Evolutionary conservation across 2,888 invertebrate species (phyloP).

Genomic region (Ischnus inquisitorius): DNA sequence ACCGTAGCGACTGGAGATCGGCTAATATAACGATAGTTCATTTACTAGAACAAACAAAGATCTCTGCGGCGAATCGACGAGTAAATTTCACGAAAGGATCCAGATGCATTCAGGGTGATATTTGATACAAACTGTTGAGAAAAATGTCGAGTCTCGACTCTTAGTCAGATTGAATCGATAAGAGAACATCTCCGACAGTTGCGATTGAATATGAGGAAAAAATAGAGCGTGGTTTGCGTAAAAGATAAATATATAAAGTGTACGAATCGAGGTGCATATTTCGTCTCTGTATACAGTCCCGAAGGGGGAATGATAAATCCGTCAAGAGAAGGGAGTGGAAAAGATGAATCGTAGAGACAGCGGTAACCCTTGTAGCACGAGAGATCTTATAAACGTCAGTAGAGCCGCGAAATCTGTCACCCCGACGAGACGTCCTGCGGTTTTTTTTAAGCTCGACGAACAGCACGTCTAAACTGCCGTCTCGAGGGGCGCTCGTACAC

Average conservation of each 20-base stretch:
- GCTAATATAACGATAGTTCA: constrained; percentile 29
- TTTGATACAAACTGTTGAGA: background rate
- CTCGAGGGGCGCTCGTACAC: constrained; percentile 73
- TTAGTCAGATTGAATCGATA: background rate
- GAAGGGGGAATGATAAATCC: constrained; percentile 53
- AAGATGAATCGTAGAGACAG: constrained; percentile 41
- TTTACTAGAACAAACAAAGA: constrained; percentile 40
- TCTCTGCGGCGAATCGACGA: background rate
- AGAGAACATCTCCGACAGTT: background rate
- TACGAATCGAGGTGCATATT: background rate
- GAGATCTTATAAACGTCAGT: constrained; percentile 81
- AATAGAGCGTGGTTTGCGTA: background rate
- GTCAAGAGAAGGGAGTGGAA: constrained; percentile 60
- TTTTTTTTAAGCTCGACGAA: constrained; percentile 75
- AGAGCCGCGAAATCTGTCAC: constrained; percentile 83
- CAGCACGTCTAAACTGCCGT: constrained; percentile 73
- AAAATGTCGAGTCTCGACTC: too few relatives aligned
- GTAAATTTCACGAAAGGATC: background rate
- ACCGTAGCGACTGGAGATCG: constrained; percentile 25
- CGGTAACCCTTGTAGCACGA: constrained; percentile 68
- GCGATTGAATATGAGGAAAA: background rate
- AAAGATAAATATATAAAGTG: constrained; percentile 17
- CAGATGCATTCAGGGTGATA: background rate
- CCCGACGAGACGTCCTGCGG: constrained; percentile 78
- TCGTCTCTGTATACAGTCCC: background rate